A percentile compares a stretch with the other conserved stretches of the same genome.
Conservation (phyloP, 2,888 invertebrate genomes). For the Pherbina coryleti region DNA sequence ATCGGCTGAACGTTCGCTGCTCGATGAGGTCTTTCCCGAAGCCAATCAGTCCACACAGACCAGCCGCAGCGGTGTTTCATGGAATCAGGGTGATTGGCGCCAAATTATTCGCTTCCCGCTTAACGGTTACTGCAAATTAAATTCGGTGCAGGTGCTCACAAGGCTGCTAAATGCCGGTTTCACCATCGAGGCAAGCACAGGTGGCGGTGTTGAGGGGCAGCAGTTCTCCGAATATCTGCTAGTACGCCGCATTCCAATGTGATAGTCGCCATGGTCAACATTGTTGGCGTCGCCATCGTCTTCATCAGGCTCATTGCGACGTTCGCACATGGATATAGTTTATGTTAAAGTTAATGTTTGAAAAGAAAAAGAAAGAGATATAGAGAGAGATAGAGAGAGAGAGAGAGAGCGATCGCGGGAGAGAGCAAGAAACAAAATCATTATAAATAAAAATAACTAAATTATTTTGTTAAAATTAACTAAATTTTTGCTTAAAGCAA, state of each 20-base stretch:
- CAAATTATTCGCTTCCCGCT: slow-evolving; percentile 88
- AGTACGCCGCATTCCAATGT: slow-evolving; percentile 73
- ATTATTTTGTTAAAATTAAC: slow-evolving; percentile 3
- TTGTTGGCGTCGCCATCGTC: neutral
- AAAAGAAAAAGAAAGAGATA: slow-evolving; percentile 16
- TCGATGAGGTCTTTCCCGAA: slow-evolving; percentile 83
- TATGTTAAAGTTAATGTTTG: slow-evolving; percentile 45
- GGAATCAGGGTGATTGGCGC: slow-evolving; percentile 85
- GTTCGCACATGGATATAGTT: slow-evolving; percentile 38
- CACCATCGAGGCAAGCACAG: slow-evolving; percentile 84
- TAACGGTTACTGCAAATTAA: slow-evolving; percentile 90
- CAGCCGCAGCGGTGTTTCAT: slow-evolving; percentile 82
- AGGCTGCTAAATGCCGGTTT: slow-evolving; percentile 84
- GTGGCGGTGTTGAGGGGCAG: slow-evolving; percentile 89
- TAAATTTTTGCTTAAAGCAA: slow-evolving; percentile 21
- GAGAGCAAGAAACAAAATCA: neutral
- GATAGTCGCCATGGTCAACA: slow-evolving; percentile 58
- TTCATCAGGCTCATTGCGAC: neutral
- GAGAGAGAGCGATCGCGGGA: neutral
- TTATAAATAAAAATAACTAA: neutral
- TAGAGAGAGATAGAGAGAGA: neutral
- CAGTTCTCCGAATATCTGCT: slow-evolving; percentile 92
- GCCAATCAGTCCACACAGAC: slow-evolving; percentile 83
- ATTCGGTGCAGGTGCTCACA: slow-evolving; percentile 88
- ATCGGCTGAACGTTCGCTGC: slow-evolving; percentile 81